A percentile compares a stretch with the other conserved stretches of the same genome.
Evolutionary conservation across 2,888 invertebrate genomes (phyloP).

Genomic region (Cryptops parisi): DNA sequence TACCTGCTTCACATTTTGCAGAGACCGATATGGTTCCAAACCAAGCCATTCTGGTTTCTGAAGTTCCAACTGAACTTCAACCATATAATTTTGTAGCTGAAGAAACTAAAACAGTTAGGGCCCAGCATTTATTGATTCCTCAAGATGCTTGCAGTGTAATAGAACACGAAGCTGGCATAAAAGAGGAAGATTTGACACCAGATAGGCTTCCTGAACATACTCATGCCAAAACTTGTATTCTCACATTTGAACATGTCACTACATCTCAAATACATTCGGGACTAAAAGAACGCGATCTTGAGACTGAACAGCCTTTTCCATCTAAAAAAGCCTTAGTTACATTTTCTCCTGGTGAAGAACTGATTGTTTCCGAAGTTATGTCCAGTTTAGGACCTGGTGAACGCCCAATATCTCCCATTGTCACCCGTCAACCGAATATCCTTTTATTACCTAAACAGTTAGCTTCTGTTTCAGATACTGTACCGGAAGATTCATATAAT

Average conservation of each 20-base stretch:
- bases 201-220: constrained; percentile 17
- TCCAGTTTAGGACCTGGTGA: constrained; percentile 5
- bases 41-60: constrained; percentile 18
- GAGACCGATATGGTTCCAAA: constrained; percentile 9
- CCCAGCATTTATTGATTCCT: neutral
- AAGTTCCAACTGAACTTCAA: constrained; percentile 18
- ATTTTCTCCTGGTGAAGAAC: constrained; percentile 7
- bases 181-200: constrained; percentile 18
- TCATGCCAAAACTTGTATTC: constrained; percentile 13
- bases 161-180: constrained; percentile 17
- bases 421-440: constrained; percentile 7
- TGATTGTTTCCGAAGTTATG: constrained; percentile 11
- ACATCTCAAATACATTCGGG: constrained; percentile 11
- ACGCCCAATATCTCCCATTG: neutral
- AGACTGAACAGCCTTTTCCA: neutral
- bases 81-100: constrained; percentile 16
- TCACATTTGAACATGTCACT: constrained; percentile 15
- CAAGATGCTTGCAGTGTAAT: constrained; percentile 6
- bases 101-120: neutral
- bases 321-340: constrained; percentile 1
- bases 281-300: neutral
- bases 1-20: neutral
- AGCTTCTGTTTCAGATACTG: constrained; percentile 19
- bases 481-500: constrained; percentile 14
- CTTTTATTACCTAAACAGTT: constrained; percentile 14